Conservation (phyloP, 1,140 invertebrate genomes). For the Pseudomyrmex flavicornis region DNA sequence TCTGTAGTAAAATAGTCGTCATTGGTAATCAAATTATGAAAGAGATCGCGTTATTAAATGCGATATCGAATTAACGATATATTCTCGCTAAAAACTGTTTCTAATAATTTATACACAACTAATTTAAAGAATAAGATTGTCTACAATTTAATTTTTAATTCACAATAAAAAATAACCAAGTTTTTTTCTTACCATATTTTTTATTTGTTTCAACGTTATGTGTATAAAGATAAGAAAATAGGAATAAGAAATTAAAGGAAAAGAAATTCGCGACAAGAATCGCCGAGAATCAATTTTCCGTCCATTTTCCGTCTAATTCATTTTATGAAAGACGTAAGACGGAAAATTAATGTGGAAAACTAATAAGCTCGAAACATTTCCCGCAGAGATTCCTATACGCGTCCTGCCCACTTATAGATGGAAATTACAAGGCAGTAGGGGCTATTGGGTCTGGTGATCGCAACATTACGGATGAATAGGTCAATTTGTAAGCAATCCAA, state of each 20-base stretch:
- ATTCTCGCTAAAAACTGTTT: too few relatives aligned
- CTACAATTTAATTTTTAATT: too few relatives aligned
- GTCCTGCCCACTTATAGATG: slow-evolving; percentile 73
- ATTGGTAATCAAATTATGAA: too few relatives aligned
- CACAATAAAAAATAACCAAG: too few relatives aligned
- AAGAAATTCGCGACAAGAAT: neutral
- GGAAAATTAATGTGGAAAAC: slow-evolving; percentile 72
- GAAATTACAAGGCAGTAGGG: slow-evolving; percentile 80
- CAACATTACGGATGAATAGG: slow-evolving; percentile 84
- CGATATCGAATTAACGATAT: too few relatives aligned
- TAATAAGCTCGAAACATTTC: slow-evolving; percentile 66
- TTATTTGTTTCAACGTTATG: too few relatives aligned
- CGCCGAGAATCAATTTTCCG: slow-evolving; percentile 37
- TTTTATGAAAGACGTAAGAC: slow-evolving; percentile 51
- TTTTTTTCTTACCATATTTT: too few relatives aligned
- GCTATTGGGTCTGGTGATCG: slow-evolving; percentile 78
- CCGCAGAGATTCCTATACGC: slow-evolving; percentile 66
- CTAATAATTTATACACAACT: too few relatives aligned
- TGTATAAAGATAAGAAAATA: too few relatives aligned
- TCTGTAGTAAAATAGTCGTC: too few relatives aligned
- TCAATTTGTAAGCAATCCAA: slow-evolving; percentile 86
- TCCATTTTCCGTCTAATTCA: neutral
- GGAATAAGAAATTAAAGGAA: neutral
- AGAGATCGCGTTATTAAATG: too few relatives aligned
- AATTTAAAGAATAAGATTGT: too few relatives aligned